phyloP scores from a whole-genome alignment of 64 coral and sea anemone genomes.

The Montipora sp. region DNA sequence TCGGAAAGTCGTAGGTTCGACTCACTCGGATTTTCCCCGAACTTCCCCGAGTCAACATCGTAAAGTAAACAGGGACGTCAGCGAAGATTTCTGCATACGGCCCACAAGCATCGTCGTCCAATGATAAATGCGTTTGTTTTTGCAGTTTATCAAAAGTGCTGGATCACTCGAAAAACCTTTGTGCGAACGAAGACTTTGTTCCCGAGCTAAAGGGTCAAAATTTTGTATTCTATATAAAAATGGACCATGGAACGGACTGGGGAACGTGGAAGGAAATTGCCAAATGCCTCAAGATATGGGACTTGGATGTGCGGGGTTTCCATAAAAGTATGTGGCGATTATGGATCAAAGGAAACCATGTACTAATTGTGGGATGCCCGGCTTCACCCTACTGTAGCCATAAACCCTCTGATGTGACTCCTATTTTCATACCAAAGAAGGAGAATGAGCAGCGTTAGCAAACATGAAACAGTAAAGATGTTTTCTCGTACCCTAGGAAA shows the following conservation, averaged over 20 bases:
- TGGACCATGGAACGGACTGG: slow-evolving; percentile 84
- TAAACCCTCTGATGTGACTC: slow-evolving; percentile 69
- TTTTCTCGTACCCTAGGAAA: not conserved
- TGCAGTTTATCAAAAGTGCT: slow-evolving; percentile 54
- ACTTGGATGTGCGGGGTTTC: slow-evolving; percentile 87
- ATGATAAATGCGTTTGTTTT: not conserved
- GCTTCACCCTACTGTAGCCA: slow-evolving; percentile 81
- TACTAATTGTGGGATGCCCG: slow-evolving; percentile 78
- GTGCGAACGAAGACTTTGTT: slow-evolving; percentile 69
- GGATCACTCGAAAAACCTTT: slow-evolving; percentile 60
- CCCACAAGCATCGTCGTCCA: no score
- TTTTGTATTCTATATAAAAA: slow-evolving; percentile 93
- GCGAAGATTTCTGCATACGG: no score
- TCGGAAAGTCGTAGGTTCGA: no score
- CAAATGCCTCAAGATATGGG: slow-evolving; percentile 88
- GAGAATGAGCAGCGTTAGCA: slow-evolving; percentile 34
- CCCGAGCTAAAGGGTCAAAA: slow-evolving; percentile 76
- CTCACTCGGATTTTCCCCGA: no score
- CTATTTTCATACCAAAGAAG: slow-evolving; percentile 88
- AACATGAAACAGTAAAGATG: not conserved
- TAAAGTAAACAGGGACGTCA: no score
- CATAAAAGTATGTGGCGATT: slow-evolving; percentile 94
- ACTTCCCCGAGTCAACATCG: no score
- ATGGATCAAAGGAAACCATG: slow-evolving; percentile 88
- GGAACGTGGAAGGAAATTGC: slow-evolving; percentile 83